Percentiles rank a stretch among this genome's conserved stretches.
phyloP scores from a whole-genome alignment of 1,140 invertebrate genomes.

The Zaprionus davidi region DNA sequence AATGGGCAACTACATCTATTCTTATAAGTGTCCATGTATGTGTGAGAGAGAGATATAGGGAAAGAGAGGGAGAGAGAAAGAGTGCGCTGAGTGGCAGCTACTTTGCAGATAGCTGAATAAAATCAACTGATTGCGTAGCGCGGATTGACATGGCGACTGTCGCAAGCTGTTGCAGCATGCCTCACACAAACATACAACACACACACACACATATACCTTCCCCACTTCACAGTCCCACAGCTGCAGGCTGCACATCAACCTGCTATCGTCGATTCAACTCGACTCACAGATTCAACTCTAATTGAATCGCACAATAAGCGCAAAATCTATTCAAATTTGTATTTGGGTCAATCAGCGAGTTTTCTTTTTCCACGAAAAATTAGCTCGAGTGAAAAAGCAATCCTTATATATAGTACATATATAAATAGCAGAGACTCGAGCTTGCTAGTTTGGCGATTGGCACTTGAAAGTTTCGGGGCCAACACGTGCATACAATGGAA shows the following conservation, averaged over 20 bases:
- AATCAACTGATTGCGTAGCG: conserved; percentile 74
- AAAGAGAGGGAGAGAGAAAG: background rate
- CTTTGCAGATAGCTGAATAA: conserved; percentile 72
- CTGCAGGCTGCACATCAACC: conserved; percentile 60
- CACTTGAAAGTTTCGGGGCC: conserved; percentile 29
- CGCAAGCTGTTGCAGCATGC: conserved; percentile 44
- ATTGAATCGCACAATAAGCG: background rate
- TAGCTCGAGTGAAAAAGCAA: conserved; percentile 1
- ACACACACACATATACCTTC: background rate
- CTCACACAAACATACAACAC: conserved; percentile 22
- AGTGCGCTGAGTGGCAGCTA: conserved; percentile 65
- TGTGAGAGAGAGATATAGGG: background rate
- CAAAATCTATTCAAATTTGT: conserved; percentile 13
- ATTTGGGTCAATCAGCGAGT: conserved; percentile 1
- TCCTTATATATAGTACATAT: background rate
- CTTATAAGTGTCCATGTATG: background rate
- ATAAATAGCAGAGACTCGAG: background rate
- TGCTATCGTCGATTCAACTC: conserved; percentile 63
- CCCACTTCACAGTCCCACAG: conserved; percentile 8
- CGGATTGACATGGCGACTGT: conserved; percentile 61
- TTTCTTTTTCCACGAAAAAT: background rate
- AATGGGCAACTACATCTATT: conserved; percentile 32
- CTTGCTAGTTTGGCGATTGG: conserved; percentile 14
- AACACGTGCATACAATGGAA: conserved; percentile 24
- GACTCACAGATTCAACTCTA: background rate